Conservation (phyloP, 2,113 vertebrate species). For the Baryphthengus martii region DNA sequence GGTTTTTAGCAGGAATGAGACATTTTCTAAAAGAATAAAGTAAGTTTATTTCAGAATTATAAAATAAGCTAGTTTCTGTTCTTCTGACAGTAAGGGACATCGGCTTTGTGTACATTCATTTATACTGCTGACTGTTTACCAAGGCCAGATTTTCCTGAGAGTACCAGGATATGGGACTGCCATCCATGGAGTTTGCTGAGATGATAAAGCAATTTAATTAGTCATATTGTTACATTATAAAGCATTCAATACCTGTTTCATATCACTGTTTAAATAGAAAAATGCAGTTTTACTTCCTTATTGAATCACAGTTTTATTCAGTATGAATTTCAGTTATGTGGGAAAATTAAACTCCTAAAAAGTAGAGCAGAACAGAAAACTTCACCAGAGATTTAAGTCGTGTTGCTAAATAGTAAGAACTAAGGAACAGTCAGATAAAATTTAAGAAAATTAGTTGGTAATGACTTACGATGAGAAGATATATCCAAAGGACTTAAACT, state of each 20-base stretch:
- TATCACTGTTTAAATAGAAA: not conserved
- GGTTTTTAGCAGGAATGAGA: fast-evolving
- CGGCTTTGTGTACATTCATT: not conserved
- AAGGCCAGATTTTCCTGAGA: not conserved
- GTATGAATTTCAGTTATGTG: not conserved
- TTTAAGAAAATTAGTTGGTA: not conserved
- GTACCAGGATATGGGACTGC: not conserved
- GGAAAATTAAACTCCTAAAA: not conserved
- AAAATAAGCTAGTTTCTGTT: not conserved
- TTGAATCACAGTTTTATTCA: not conserved
- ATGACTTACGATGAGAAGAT: not conserved
- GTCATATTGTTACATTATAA: not conserved
- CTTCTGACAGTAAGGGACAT: not conserved
- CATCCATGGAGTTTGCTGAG: not conserved
- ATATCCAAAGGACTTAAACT: not conserved
- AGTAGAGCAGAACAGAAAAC: not conserved
- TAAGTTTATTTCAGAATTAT: not conserved
- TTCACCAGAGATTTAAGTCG: not conserved
- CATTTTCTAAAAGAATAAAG: not conserved
- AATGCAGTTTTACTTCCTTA: not conserved
- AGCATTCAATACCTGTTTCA: not conserved
- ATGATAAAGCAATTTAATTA: not conserved
- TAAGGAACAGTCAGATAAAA: not conserved
- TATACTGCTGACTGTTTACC: not conserved
- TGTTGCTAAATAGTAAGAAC: not conserved